Evolutionary conservation across 2,113 vertebrate genomes (phyloP).

Genomic region (Sturnus vulgaris): DNA sequence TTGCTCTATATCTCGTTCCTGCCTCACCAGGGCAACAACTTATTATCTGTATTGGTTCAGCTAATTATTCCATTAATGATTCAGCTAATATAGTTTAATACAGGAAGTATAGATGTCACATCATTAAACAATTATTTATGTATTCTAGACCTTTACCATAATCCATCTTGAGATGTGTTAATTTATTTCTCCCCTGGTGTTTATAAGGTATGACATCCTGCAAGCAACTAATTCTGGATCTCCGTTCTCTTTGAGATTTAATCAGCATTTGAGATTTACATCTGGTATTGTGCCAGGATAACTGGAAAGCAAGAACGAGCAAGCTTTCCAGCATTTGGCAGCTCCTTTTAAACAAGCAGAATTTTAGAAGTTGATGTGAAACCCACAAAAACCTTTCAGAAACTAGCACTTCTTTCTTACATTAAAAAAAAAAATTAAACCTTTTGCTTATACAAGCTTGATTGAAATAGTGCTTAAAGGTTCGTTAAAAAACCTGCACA

Average conservation of each 20-base stretch:
- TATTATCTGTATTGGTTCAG: background rate
- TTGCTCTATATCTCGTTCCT: background rate
- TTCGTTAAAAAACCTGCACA: background rate
- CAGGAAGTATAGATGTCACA: background rate
- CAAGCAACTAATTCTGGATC: slow-evolving; percentile 36
- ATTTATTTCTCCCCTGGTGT: slow-evolving; percentile 40
- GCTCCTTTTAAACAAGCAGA: background rate
- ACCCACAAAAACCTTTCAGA: background rate
- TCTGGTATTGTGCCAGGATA: slow-evolving; percentile 13
- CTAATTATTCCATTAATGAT: slow-evolving; percentile 21
- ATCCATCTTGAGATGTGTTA: slow-evolving; percentile 7
- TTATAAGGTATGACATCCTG: slow-evolving; percentile 43
- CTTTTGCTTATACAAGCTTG: background rate
- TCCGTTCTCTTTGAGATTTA: background rate
- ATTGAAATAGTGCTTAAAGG: background rate
- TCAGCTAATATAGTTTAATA: slow-evolving; percentile 2
- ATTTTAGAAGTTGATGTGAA: background rate
- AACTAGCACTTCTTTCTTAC: background rate
- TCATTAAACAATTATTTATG: slow-evolving; percentile 23
- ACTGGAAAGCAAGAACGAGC: background rate
- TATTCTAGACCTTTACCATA: slow-evolving; percentile 21
- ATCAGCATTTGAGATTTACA: slow-evolving; percentile 39
- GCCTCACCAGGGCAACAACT: background rate
- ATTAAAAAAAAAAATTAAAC: background rate
- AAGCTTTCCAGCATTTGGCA: slow-evolving; percentile 6